Base-by-base conservation (phyloP, 2,888 invertebrate species). In the Caenorhabditis becei region DNA sequence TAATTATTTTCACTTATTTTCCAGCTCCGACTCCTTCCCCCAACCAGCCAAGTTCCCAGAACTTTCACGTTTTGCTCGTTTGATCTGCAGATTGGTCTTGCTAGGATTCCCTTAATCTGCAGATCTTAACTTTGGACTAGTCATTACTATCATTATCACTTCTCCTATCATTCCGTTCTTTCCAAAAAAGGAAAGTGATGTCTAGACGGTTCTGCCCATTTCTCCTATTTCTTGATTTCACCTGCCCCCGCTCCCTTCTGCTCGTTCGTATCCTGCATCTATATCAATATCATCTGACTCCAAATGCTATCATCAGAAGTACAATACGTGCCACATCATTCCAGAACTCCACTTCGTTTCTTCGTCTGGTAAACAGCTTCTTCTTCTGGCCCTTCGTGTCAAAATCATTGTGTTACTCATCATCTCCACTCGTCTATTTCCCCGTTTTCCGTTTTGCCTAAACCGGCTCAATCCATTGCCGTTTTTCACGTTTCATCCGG, bases 331-430 rank as follows among this genome's bases (percentile, higher is more conserved):
- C 24, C 54, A 28, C 54, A 54, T 54, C 54, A 54, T 23, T n/a
- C 54, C 26, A 54, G 26, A 54, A 54, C 28, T 16, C 26, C 54
- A n/a, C n/a, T 32, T 32, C 24, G 24, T 8, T 3, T 44, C 8
- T 18, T 49, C 8, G 51, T 51, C 51, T 24, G 24, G 51, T 51
- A 51, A 54, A 54, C 54, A 54, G 28, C 54, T n/a, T n/a, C n/a
- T n/a, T 49, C 14, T 24, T 5, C 49, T 18, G 49, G 5, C 18
- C n/a, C 14, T 1, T 24, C 59, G 20, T 59, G 58, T 58, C 58
- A 58, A 58, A 58, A 58, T 58, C 58, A 58, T 23, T 44, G 7
- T 16, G 35, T 59, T 59, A 37, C 59, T 41, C 44, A 23, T 20
- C 16, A 4, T 41, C 37, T 0, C 37, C 16, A 18, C 49, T 20